Evolutionary conservation across 2,113 vertebrate species (phyloP).

Genomic region (Spea bombifrons): DNA sequence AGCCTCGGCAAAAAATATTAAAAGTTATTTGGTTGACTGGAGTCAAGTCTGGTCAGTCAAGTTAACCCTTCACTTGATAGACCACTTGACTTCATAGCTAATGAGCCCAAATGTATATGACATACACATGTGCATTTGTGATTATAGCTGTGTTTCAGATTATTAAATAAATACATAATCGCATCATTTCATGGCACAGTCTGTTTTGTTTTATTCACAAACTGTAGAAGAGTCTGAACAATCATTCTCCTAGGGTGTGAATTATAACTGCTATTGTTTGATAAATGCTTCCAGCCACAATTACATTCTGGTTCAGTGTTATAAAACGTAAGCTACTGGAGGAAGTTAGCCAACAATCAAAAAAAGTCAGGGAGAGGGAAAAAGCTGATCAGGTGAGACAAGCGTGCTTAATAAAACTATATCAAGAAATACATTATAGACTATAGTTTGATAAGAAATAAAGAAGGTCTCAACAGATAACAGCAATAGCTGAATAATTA

Average conservation of each 20-base stretch:
- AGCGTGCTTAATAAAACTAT: constrained; percentile 16
- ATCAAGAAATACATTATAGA: constrained; percentile 28
- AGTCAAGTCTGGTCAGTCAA: too few relatives aligned
- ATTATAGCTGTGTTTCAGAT: too few relatives aligned
- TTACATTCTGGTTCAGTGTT: constrained; percentile 24
- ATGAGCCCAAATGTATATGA: too few relatives aligned
- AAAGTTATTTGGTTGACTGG: too few relatives aligned
- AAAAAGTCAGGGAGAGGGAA: constrained; percentile 7
- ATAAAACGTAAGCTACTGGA: constrained; percentile 17
- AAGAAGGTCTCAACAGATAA: constrained; percentile 34
- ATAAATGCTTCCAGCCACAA: constrained; percentile 34
- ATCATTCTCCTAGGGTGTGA: background rate
- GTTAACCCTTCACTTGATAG: too few relatives aligned
- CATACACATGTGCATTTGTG: too few relatives aligned
- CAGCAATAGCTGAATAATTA: constrained; percentile 31
- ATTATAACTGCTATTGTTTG: constrained; percentile 21
- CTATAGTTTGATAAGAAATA: constrained; percentile 5
- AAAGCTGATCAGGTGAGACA: constrained; percentile 25
- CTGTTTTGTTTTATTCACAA: background rate
- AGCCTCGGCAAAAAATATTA: too few relatives aligned
- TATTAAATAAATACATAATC: too few relatives aligned
- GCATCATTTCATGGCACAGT: background rate
- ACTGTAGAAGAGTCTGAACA: constrained; percentile 6
- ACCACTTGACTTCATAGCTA: too few relatives aligned
- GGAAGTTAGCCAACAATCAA: constrained; percentile 20